Base-by-base conservation (phyloP, 2,888 invertebrate species). In the Altica lythri region DNA sequence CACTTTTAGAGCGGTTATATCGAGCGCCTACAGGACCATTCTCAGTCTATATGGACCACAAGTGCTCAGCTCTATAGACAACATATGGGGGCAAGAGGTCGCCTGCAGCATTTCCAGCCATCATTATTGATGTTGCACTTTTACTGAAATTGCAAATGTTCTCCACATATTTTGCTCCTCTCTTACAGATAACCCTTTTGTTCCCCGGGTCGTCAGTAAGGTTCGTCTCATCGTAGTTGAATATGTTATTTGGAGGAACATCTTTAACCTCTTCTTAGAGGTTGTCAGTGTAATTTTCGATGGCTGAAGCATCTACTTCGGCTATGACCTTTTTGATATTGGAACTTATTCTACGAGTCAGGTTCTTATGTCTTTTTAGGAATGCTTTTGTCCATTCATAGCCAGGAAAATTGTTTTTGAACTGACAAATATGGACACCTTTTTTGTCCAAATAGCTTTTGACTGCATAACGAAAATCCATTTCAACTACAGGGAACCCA, bases 91-190 rank as follows among this genome's bases (percentile, higher is more conserved):
- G 34, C 10, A 45, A 16, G n/a, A 19, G 4, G 22, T n/a, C 12
- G 5, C 2, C 32, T 12, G 1, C 9, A 32, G 3, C 13, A 32
- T 32, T 62, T 12, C 65, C 71, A 55, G 63, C 61, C 52, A 73
- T 64, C 74, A 75, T 75, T 2, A 73, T 46, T 8, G 68, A 66
- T 4, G 60, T 68, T 18, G 62, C 48, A 16, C 58, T 53, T 63
- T 75, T 75, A 3, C 6, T 12, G 1, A 6, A 32, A 5, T 12
- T 32, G 2, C 9, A 10, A 13, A 32, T 32, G 6, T 12, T n/a
- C 5, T 32, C 32, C 6, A 12, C 10, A 32, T 32, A 32, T 32
- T 32, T 32, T 6, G 10, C 9, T 2, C 32, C 30, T 30, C 42
- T 45, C 49, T 42, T 43, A 25, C 64, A 45, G 47, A 22, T 8